Base-by-base conservation (phyloP, 2,113 vertebrate genomes). In the Sclerurus mexicanus region DNA sequence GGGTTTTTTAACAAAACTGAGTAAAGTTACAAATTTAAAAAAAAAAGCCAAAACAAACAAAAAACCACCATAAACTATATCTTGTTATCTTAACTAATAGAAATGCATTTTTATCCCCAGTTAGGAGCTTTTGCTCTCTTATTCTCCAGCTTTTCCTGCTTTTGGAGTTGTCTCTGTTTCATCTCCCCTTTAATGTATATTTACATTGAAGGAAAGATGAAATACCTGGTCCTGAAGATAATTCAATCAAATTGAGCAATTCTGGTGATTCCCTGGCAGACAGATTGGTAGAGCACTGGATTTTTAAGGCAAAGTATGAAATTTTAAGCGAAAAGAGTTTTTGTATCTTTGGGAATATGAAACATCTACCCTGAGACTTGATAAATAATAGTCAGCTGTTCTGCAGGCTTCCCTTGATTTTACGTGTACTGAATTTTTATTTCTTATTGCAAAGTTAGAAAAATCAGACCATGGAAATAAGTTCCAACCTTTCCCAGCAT, bases 401-500 rank as follows among this genome's bases (percentile, higher is more conserved):
- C 33, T 71, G 25, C 66, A 63, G 68, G 7, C 35, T 63, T 72
- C 18, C 27, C 5, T 71, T 71, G n/a, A 50, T 91, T 93, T 74
- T 71, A 19, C 19, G 55, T 39, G 8, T 53, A 13, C 31, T 68
- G 18, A 5, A 6, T 72, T 87, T 93, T 87, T 82, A 59, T 87
- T 87, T 93, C 50, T 55, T 47, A 63, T 59, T 67, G 33, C 30
- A 47, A 58, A 91, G 30, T 73, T 62, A 31, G 67, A 82, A 80
- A 80, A 86, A 92, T 81, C 31, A 53, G 30, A 66, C n/a, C 21
- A 2, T 19, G 49, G 49, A 37, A 3, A 2, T 78, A 72, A 72
- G 55, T 85, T 79, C 62, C n/a, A 85, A 27, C 60, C 69, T 79
- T 93, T 82, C 21, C 28, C 37, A 73, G 20, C 27, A n/a, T 85